phyloP scores from a whole-genome alignment of 2,797 vertebrate species.

The Danionella dracula region DNA sequence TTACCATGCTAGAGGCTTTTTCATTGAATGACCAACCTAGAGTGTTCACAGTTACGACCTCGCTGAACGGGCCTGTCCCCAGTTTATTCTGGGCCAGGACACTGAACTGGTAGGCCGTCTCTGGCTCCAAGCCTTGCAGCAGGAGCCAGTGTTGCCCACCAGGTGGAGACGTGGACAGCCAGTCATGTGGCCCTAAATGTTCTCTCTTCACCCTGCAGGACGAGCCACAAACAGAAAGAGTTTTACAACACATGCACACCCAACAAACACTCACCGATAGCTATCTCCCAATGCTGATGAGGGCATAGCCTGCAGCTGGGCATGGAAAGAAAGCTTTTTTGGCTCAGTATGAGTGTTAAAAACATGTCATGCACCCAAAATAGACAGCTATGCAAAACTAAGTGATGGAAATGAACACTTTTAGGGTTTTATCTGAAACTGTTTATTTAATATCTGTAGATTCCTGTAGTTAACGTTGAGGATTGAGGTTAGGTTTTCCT shows the following conservation, averaged over 20 bases:
- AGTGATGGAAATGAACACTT: no score
- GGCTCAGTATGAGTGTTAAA: slow-evolving; percentile 22
- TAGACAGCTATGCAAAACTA: no score
- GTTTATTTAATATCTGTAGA: no score
- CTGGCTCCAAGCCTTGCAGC: slow-evolving; percentile 81
- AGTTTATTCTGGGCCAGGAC: slow-evolving; percentile 92
- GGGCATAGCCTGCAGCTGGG: slow-evolving; percentile 24
- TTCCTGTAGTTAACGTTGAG: no score
- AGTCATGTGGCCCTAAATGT: slow-evolving; percentile 81
- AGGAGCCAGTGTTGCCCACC: slow-evolving; percentile 74
- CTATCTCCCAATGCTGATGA: slow-evolving; percentile 29
- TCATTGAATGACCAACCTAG: slow-evolving; percentile 60
- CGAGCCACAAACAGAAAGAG: slow-evolving; percentile 17
- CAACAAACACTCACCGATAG: slow-evolving; percentile 27
- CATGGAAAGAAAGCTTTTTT: slow-evolving; percentile 32
- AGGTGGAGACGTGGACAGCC: slow-evolving; percentile 81
- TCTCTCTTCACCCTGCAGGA: slow-evolving; percentile 78
- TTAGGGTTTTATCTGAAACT: no score
- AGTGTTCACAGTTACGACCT: slow-evolving; percentile 88
- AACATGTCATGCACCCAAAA: no score
- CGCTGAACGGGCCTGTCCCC: slow-evolving; percentile 92
- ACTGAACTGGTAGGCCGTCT: slow-evolving; percentile 90
- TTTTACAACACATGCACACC: slow-evolving; percentile 12
- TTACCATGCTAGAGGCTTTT: no score
- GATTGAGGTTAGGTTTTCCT: no score